Evolutionary conservation across 2,888 invertebrate species (phyloP), one percentile per base, ranked within the genome.

Genomic region (Hirtodrosophila alboralis): DNA sequence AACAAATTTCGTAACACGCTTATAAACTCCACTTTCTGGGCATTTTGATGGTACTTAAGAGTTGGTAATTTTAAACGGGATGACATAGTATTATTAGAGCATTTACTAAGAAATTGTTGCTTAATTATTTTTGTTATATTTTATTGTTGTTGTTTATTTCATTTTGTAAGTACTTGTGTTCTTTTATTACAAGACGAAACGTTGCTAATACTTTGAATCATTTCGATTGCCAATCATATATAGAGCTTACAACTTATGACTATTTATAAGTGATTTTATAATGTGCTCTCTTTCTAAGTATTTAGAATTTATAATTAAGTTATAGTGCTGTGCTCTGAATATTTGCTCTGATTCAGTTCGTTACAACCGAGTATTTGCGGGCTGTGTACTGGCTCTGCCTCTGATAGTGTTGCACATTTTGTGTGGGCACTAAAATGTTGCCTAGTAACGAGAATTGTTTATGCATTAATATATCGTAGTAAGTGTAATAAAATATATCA

Each of bases 401-500:
- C 84, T 90, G 90, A 90, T 89, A 90, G 80, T 90, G 90, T 65
- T 90, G 90, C 54, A 90, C 87, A 86, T 90, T 90, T 84, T 89
- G 90, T 58, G 88, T 75, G 80, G 89, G 89, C 71, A 88, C 66
- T 83, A 89, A 63, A 78, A 89, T 83, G 76, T 86, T 88, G 79
- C 88, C 89, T 88, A 87, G 56, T 83, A 85, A 84, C 54, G 62
- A 79, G 59, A 80, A 80, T 78, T 66, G 52, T 71, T 58, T 66
- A 81, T 72, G 68, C 61, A 74, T 69, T 84, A 77, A 78, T 69
- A 78, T 69, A 59, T 58, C 21, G 47, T 65, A 38, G n/a, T n/a
- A n/a, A n/a, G n/a, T n/a, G n/a, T 48, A 38, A 51, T 65, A 38
- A 33, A 23, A 51, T 8, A 51, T 8, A 44, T 44, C 13, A 14